These are phyloP conservation scores for Progne subis DNA, from an alignment of 2,113 vertebrate species.

Conservation along the genomic window DNA sequence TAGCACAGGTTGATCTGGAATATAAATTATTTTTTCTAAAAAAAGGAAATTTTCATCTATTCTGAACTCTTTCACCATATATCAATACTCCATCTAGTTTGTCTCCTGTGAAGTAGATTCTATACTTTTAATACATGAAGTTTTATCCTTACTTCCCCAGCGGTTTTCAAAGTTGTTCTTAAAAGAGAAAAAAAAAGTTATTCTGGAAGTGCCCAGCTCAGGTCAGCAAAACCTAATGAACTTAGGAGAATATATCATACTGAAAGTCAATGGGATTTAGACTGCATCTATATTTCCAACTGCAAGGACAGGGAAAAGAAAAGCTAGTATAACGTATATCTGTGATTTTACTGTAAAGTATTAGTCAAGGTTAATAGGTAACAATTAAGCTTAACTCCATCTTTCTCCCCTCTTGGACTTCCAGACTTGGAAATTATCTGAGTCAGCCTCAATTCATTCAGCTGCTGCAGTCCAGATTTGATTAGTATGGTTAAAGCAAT, in stretches of 20 bases:
- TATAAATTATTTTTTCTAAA: not conserved
- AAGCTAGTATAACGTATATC: not conserved
- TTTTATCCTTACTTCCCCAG: not conserved
- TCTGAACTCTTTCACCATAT: not conserved
- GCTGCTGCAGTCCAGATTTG: not conserved
- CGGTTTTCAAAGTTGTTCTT: not conserved
- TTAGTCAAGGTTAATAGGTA: conserved; percentile 22
- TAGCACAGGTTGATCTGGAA: not conserved
- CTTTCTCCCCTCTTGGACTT: not conserved
- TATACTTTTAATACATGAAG: not conserved
- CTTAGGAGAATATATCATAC: not conserved
- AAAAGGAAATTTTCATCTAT: not conserved
- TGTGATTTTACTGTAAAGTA: not conserved
- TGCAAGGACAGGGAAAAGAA: not conserved
- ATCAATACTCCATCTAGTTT: not conserved
- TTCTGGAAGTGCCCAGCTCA: not conserved
- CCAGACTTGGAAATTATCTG: not conserved
- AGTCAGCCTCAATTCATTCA: not conserved
- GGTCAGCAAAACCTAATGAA: not conserved
- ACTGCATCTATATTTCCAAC: not conserved
- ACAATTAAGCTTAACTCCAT: not conserved
- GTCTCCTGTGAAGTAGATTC: not conserved
- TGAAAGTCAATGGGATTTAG: conserved; percentile 22
- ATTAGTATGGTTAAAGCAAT: not conserved
- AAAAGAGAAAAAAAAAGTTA: not conserved